These are phyloP conservation scores for Drosophila nigrodunni DNA, from an alignment of 1,140 invertebrate species.

Conservation along the genomic window DNA sequence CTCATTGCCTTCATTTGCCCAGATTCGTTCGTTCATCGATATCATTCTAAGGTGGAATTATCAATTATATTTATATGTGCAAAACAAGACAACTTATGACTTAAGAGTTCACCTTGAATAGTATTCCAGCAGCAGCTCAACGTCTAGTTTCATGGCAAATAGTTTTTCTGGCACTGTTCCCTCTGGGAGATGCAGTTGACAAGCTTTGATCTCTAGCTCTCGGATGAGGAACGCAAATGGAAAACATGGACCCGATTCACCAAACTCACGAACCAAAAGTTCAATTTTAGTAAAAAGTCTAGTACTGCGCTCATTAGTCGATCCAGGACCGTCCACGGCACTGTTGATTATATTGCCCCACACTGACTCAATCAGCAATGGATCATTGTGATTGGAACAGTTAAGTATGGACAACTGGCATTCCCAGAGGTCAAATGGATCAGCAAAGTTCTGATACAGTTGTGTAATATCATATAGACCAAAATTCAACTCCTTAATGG, in stretches of 20 bases:
- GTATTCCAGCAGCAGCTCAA: slow-evolving; percentile 90
- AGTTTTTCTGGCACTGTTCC: slow-evolving; percentile 89
- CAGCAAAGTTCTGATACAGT: slow-evolving; percentile 93
- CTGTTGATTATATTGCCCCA: slow-evolving; percentile 91
- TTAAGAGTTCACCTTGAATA: slow-evolving; percentile 87
- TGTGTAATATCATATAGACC: slow-evolving; percentile 85
- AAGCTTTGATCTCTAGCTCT: slow-evolving; percentile 90
- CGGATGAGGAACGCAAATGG: slow-evolving; percentile 91
- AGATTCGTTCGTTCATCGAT: slow-evolving; percentile 90
- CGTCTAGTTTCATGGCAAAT: slow-evolving; percentile 88
- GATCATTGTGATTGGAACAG: slow-evolving; percentile 92
- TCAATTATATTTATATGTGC: neutral
- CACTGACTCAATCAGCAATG: slow-evolving; percentile 90
- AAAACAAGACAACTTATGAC: too few relatives aligned
- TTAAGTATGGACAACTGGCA: slow-evolving; percentile 94
- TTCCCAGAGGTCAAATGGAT: slow-evolving; percentile 92
- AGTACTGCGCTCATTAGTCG: slow-evolving; percentile 88
- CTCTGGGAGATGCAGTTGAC: slow-evolving; percentile 88
- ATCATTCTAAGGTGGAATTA: slow-evolving; percentile 86
- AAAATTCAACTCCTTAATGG: slow-evolving; percentile 69
- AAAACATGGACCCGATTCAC: slow-evolving; percentile 90
- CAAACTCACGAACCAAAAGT: slow-evolving; percentile 89
- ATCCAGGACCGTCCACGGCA: slow-evolving; percentile 85
- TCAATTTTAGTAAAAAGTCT: slow-evolving; percentile 91
- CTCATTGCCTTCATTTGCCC: slow-evolving; percentile 91